Evolutionary conservation across 2,113 vertebrate genomes (phyloP).

Genomic region (Syngnathoides biaculeatus): DNA sequence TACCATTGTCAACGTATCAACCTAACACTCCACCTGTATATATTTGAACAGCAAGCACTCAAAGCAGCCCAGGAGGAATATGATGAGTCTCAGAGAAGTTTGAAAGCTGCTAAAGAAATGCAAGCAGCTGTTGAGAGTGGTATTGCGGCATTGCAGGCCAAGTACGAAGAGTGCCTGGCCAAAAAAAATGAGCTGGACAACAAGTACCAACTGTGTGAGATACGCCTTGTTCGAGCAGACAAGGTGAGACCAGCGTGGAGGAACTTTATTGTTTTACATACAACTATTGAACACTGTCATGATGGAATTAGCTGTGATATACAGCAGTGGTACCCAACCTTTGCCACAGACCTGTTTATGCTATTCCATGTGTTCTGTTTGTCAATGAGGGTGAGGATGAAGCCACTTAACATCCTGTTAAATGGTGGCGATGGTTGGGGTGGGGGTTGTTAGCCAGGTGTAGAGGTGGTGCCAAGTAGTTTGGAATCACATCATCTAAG

Average conservation of each 20-base stretch:
- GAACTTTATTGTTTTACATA: not conserved
- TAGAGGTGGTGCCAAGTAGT: too few relatives aligned
- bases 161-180: constrained; percentile 77
- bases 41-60: constrained; percentile 76
- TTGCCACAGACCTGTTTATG: too few relatives aligned
- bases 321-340: too few relatives aligned
- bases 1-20: not conserved
- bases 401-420: too few relatives aligned
- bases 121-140: constrained; percentile 77
- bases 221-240: constrained; percentile 76
- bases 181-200: constrained; percentile 84
- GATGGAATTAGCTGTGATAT: not conserved
- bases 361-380: too few relatives aligned
- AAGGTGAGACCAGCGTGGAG: constrained; percentile 65
- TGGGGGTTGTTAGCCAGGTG: too few relatives aligned
- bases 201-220: constrained; percentile 83
- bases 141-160: constrained; percentile 78
- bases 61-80: constrained; percentile 82
- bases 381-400: too few relatives aligned
- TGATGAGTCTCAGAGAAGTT: constrained; percentile 72
- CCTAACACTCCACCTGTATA: constrained; percentile 8
- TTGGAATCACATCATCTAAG: too few relatives aligned
- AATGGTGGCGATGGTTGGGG: too few relatives aligned
- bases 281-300: not conserved
- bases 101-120: constrained; percentile 78